These are phyloP conservation scores for Phodopus roborovskii DNA, from an alignment of 2,113 vertebrate species.

Conservation along the genomic window DNA sequence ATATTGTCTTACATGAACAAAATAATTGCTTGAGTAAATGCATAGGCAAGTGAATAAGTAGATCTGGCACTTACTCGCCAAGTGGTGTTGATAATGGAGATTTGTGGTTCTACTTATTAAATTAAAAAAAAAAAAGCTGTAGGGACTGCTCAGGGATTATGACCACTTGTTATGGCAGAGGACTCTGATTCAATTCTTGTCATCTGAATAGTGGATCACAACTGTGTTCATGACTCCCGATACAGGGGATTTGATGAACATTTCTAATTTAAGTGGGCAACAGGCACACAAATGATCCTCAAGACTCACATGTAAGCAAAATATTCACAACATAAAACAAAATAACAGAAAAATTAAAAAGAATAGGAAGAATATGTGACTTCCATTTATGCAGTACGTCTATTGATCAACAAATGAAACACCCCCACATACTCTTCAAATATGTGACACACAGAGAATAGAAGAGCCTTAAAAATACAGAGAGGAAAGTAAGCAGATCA, in stretches of 20 bases:
- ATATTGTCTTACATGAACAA: not conserved
- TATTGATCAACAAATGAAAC: not conserved
- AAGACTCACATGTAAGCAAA: not conserved
- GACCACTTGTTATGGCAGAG: not conserved
- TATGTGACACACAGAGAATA: not conserved
- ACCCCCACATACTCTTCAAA: not conserved
- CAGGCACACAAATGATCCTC: not conserved
- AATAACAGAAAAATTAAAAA: not conserved
- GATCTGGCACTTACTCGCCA: not conserved
- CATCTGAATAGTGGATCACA: not conserved
- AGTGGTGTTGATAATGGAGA: conserved; percentile 70
- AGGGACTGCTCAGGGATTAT: not conserved
- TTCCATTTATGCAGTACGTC: not conserved
- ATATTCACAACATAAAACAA: not conserved
- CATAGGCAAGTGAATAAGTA: not conserved
- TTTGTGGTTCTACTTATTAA: not conserved
- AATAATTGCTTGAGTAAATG: not conserved
- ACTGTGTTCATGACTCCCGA: not conserved
- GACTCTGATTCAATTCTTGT: not conserved
- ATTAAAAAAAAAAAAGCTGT: not conserved
- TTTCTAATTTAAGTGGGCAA: not conserved
- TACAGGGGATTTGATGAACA: not conserved
- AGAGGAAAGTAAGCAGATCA: not conserved
- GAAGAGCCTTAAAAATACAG: not conserved
- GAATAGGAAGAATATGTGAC: not conserved